Evolutionary conservation across 2,113 vertebrate genomes (phyloP).

Genomic region (Ochotona princeps): DNA sequence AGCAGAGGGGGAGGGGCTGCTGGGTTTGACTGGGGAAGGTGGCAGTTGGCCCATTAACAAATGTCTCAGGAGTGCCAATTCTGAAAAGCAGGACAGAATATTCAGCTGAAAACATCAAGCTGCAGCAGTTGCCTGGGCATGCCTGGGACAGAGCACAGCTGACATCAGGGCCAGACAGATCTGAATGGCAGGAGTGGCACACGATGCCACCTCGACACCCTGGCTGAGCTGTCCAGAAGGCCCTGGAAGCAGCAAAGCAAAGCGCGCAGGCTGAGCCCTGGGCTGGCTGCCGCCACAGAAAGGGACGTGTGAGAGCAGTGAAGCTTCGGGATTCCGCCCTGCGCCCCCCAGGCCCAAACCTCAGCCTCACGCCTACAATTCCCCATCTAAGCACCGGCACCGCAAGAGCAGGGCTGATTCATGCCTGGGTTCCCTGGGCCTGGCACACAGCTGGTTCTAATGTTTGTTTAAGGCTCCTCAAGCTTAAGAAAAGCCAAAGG

Average conservation of each 20-base stretch:
- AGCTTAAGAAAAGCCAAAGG: neutral
- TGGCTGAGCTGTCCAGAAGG: constrained; percentile 16
- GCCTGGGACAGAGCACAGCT: neutral
- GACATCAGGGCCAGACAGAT: neutral
- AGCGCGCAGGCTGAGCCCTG: neutral
- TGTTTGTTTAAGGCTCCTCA: neutral
- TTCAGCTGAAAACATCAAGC: neutral
- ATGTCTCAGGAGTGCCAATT: neutral
- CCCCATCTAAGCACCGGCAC: neutral
- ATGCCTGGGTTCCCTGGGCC: neutral
- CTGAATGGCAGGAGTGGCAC: neutral
- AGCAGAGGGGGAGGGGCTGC: neutral
- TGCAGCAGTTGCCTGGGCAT: neutral
- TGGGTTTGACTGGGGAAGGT: neutral
- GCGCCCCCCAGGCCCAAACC: neutral
- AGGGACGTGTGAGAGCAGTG: fast-evolving
- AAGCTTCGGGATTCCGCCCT: neutral
- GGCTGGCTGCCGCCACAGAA: neutral
- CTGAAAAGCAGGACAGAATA: neutral
- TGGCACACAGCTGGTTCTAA: neutral
- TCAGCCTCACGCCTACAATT: neutral
- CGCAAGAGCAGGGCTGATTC: neutral
- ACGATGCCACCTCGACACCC: neutral
- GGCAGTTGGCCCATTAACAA: neutral
- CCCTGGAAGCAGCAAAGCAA: neutral